A percentile compares a stretch with the other conserved stretches of the same genome.
Conservation (phyloP, 1,140 invertebrate genomes). For the Drosophila santomea region DNA sequence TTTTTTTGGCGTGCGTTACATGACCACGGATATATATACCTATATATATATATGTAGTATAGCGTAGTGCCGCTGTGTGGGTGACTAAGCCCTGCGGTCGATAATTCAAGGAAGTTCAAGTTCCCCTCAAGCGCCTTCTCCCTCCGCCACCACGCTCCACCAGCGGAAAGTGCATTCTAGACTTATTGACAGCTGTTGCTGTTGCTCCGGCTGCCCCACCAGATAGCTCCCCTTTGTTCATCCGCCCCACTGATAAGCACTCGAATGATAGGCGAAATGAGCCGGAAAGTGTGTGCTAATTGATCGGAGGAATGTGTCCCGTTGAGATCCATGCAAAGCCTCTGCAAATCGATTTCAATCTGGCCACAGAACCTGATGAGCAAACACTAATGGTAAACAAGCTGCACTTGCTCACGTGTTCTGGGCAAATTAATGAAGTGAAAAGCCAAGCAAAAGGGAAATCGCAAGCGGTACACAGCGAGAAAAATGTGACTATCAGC, state of each 20-base stretch:
- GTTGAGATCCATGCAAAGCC: constrained; percentile 16
- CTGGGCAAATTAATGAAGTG: constrained; percentile 10
- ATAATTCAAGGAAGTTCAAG: constrained; percentile 52
- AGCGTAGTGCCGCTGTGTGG: constrained; percentile 23
- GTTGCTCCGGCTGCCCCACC: constrained; percentile 16
- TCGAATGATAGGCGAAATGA: constrained; percentile 15
- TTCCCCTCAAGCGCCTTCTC: neutral
- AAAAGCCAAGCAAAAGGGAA: constrained; percentile 25
- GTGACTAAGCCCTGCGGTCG: constrained; percentile 40
- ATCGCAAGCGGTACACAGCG: constrained; percentile 1
- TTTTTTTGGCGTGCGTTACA: constrained; percentile 57
- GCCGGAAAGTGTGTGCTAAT: constrained; percentile 32
- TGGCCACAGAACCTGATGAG: neutral
- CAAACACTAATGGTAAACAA: constrained; percentile 9
- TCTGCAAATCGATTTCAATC: constrained; percentile 5
- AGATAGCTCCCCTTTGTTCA: constrained; percentile 41
- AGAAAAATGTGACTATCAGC: neutral
- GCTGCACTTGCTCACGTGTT: constrained; percentile 23
- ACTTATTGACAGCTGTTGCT: constrained; percentile 55
- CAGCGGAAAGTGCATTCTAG: constrained; percentile 44
- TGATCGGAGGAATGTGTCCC: constrained; percentile 10
- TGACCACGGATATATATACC: constrained; percentile 47
- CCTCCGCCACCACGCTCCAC: neutral
- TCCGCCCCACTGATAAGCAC: constrained; percentile 23
- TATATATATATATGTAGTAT: constrained; percentile 6